Evolutionary conservation across 2,888 invertebrate genomes (phyloP), one percentile per base, ranked within the genome.

Genomic region (Diaphora mendica): DNA sequence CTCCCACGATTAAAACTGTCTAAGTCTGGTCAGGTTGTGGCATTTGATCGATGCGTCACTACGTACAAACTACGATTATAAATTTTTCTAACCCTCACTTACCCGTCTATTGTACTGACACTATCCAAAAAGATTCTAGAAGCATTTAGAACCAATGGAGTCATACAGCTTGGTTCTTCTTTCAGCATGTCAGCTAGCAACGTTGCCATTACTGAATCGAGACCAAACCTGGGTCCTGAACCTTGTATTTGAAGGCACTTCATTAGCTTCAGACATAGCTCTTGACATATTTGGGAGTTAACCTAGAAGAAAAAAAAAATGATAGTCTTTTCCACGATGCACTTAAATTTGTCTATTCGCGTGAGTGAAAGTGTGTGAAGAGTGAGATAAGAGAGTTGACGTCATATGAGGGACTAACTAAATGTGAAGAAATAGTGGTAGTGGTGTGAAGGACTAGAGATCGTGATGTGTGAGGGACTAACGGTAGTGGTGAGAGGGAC

Each of bases 81-180:
- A 33, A 3, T 33, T n/a, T 33, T 33, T 33, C 33, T 33, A 33
- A 3, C 5, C 35, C 0, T 62, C 23, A 79, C 82, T 70, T 51
- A 83, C 82, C 82, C 80, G 0, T 13, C 7, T 42, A 79, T 51
- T 30, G 64, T 44, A 70, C 73, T 75, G 0, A 83, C 23, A 59
- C 75, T 73, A 30, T 78, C 75, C 7, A 84, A 13, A 59, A 84
- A 84, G 3, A 82, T 64, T 64, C 84, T 83, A 59, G 81, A 84
- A 65, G 79, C 79, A 26, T 83, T 82, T 42, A 83, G 30, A 1
- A 78, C 74, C 0, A 83, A 65, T 0, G 83, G 84, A 0, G 83
- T 84, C 0, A 82, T 20, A 20, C 74, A 72, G 67, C 73, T 75
- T 0, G 81, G 81, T 20, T 68, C 48, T 7, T 69, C 73, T 20